These are phyloP conservation scores for Melieria crassipennis DNA, from an alignment of 2,888 invertebrate genomes.

Conservation along the genomic window DNA sequence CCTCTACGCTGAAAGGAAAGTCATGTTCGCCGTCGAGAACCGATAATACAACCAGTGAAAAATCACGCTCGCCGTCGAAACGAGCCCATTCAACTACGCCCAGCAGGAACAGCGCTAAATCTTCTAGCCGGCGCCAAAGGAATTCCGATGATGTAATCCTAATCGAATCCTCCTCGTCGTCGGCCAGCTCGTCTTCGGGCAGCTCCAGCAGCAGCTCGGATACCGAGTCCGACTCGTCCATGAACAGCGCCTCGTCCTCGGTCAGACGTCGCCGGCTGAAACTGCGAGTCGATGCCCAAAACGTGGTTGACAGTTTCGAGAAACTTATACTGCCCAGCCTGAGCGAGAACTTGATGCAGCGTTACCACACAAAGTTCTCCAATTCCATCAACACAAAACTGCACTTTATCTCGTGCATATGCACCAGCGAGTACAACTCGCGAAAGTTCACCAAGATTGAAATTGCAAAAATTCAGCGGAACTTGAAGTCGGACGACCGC, in stretches of 20 bases:
- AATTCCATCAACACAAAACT: constrained; percentile 48
- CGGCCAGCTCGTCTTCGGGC: constrained; percentile 43
- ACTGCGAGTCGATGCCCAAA: constrained; percentile 52
- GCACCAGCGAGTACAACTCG: constrained; percentile 53
- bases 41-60: too few species aligned
- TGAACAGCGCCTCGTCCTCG: constrained; percentile 44
- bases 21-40: too few species aligned
- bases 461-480: constrained; percentile 56
- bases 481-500: constrained; percentile 55
- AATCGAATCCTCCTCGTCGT: constrained; percentile 43
- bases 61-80: too few species aligned
- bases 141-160: constrained; percentile 42
- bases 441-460: constrained; percentile 52
- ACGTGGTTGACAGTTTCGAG: constrained; percentile 59
- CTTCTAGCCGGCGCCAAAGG: constrained; percentile 9
- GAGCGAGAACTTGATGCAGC: constrained; percentile 46
- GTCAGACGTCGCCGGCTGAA: constrained; percentile 46
- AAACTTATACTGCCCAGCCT: constrained; percentile 57
- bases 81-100: too few species aligned
- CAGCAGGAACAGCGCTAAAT: neutral
- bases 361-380: constrained; percentile 53
- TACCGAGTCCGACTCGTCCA: constrained; percentile 44
- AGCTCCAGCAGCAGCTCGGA: constrained; percentile 41
- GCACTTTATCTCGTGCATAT: constrained; percentile 58
- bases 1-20: too few species aligned